phyloP scores from a whole-genome alignment of 2,888 invertebrate genomes.

The Ferdinandea cuprea region DNA sequence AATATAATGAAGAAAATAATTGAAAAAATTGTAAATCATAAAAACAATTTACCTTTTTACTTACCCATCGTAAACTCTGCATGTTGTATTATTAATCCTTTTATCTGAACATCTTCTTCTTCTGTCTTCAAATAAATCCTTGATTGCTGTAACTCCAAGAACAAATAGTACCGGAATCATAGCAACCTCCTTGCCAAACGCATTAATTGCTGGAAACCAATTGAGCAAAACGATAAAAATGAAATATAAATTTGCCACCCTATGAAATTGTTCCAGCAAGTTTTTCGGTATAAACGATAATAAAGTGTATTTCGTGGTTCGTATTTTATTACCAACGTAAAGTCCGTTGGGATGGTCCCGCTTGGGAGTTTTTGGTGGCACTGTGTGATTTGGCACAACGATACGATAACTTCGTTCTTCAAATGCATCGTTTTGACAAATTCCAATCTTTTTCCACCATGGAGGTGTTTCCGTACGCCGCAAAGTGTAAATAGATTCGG shows the following conservation, averaged over 20 bases:
- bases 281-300: constrained; percentile 98
- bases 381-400: constrained; percentile 93
- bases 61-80: constrained; percentile 96
- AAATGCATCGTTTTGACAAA: constrained; percentile 86
- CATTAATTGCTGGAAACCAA: constrained; percentile 97
- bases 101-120: constrained; percentile 95
- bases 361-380: constrained; percentile 91
- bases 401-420: constrained; percentile 88
- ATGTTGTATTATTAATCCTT: constrained; percentile 95
- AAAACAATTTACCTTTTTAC: too few species aligned
- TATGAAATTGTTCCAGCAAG: constrained; percentile 97
- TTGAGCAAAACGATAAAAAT: constrained; percentile 97
- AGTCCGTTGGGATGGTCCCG: constrained; percentile 93
- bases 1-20: too few species aligned
- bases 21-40: too few species aligned
- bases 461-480: constrained; percentile 89
- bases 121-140: constrained; percentile 97
- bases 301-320: constrained; percentile 97
- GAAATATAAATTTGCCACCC: constrained; percentile 98
- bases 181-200: constrained; percentile 97
- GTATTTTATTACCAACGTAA: constrained; percentile 92
- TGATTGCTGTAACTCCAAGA: constrained; percentile 95
- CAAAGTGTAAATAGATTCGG: constrained; percentile 95
- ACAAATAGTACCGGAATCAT: constrained; percentile 98
- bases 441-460: constrained; percentile 87